A percentile compares a stretch with the other conserved stretches of the same genome.
phyloP scores from a whole-genome alignment of 2,797 vertebrate genomes.

The Paramormyrops hopkinsi region DNA sequence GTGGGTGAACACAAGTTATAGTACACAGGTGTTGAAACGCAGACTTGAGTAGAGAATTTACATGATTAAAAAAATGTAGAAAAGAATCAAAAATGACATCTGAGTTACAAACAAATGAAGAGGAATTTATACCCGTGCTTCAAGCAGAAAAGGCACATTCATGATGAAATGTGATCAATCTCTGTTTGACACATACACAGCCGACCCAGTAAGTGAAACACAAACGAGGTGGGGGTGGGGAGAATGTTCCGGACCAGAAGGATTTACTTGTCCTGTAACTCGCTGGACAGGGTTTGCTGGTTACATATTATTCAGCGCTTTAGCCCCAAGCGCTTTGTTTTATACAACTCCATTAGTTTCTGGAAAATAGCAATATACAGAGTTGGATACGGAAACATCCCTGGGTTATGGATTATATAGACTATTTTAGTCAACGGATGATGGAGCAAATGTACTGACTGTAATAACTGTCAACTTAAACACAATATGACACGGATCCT shows the following conservation, averaged over 20 bases:
- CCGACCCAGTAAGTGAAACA: background rate
- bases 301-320: background rate
- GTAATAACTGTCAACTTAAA: background rate
- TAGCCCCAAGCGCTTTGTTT: background rate
- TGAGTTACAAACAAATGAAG: background rate
- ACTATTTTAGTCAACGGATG: background rate
- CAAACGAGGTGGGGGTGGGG: background rate
- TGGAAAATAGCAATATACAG: background rate
- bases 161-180: background rate
- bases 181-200: background rate
- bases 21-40: background rate
- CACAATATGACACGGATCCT: background rate
- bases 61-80: background rate
- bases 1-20: background rate
- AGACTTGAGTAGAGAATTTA: background rate
- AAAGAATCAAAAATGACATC: background rate
- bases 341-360: background rate
- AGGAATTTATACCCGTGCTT: background rate
- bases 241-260: background rate
- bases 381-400: background rate
- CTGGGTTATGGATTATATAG: constrained; percentile 9
- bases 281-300: background rate
- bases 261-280: background rate
- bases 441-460: background rate
- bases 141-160: background rate